Conservation (phyloP, 2,888 invertebrate species). For the Vandiemenella viatica region DNA sequence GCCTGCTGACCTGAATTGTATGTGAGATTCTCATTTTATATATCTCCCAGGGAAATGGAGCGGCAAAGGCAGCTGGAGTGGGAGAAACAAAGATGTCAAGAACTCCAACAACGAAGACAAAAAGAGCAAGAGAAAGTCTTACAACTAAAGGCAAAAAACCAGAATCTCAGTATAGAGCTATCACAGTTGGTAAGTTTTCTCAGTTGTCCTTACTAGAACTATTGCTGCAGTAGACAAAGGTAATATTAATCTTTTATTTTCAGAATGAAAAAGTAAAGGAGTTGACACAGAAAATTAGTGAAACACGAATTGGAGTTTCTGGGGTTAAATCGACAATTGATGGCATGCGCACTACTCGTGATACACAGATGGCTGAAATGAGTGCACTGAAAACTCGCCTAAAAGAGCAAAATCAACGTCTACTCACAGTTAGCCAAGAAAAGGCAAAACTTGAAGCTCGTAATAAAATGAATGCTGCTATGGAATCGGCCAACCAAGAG, state of each 20-base stretch:
- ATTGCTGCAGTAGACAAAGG: neutral
- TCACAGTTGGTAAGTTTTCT: slow-evolving; percentile 36
- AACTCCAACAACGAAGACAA: slow-evolving; percentile 71
- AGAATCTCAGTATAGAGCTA: slow-evolving; percentile 66
- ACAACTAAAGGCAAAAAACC: slow-evolving; percentile 74
- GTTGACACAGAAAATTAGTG: slow-evolving; percentile 63
- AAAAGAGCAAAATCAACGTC: slow-evolving; percentile 68
- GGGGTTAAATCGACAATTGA: slow-evolving; percentile 91
- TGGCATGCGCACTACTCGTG: slow-evolving; percentile 81
- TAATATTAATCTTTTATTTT: too few relatives aligned
- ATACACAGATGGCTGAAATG: slow-evolving; percentile 78
- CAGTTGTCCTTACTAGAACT: neutral
- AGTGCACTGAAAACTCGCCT: slow-evolving; percentile 63
- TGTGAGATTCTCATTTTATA: too few relatives aligned
- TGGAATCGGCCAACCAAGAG: slow-evolving; percentile 35
- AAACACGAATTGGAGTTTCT: slow-evolving; percentile 73
- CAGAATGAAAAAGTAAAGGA: slow-evolving; percentile 60
- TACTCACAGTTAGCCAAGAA: slow-evolving; percentile 67
- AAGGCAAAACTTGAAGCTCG: slow-evolving; percentile 64
- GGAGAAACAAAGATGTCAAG: slow-evolving; percentile 82
- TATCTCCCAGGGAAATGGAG: slow-evolving; percentile 61
- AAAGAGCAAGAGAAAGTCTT: slow-evolving; percentile 73
- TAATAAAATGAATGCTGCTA: slow-evolving; percentile 36
- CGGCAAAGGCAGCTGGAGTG: slow-evolving; percentile 88
- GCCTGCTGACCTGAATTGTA: too few relatives aligned